phyloP scores from a whole-genome alignment of 2,888 invertebrate species.

The Cataglyphis cursor region DNA sequence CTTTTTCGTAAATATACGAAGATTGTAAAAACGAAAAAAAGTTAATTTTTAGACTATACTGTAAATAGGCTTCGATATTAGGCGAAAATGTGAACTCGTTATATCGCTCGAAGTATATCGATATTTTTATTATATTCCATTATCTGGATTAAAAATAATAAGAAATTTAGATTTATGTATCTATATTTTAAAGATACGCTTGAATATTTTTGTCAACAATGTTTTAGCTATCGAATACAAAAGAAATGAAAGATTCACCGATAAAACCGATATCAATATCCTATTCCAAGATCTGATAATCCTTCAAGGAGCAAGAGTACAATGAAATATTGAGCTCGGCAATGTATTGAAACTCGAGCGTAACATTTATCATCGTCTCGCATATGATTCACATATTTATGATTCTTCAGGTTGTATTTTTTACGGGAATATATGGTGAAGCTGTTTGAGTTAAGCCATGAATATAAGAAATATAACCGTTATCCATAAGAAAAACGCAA shows the following conservation, averaged over 20 bases:
- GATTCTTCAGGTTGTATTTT: slow-evolving; percentile 23
- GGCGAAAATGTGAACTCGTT: background rate
- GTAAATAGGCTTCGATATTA: background rate
- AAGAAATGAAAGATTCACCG: background rate
- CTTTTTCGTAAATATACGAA: background rate
- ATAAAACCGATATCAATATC: background rate
- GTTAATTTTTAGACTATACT: slow-evolving; percentile 19
- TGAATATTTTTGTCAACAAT: background rate
- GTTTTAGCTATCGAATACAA: background rate
- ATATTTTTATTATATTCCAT: background rate
- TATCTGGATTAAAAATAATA: background rate
- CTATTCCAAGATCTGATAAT: slow-evolving; percentile 22
- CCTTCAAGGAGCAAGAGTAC: background rate
- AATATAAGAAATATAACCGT: slow-evolving; percentile 20
- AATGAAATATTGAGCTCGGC: slow-evolving; percentile 3
- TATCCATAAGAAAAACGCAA: background rate
- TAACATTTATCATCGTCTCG: slow-evolving; percentile 45
- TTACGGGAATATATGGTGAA: slow-evolving; percentile 13
- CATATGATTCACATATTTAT: slow-evolving; percentile 21
- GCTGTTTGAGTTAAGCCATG: slow-evolving; percentile 12
- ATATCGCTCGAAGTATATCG: background rate
- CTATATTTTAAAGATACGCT: background rate
- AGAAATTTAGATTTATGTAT: background rate
- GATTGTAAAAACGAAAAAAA: slow-evolving; percentile 8
- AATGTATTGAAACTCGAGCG: slow-evolving; percentile 30